Conservation (phyloP, 2,797 vertebrate species). For the Menidia menidia region DNA sequence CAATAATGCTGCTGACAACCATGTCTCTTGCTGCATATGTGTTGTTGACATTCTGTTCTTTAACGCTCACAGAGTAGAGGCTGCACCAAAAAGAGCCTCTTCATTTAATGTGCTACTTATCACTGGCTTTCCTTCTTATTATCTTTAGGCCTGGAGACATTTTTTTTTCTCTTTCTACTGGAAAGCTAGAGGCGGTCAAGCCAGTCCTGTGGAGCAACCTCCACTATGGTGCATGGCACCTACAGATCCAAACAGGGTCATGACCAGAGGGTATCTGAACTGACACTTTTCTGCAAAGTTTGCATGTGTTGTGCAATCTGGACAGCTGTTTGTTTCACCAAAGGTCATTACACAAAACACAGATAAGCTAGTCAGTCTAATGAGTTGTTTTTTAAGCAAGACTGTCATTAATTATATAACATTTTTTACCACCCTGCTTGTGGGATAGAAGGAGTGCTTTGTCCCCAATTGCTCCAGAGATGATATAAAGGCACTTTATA, state of each 20-base stretch:
- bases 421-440: conserved; percentile 13
- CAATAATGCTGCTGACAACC: conserved; percentile 45
- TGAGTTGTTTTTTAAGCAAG: conserved; percentile 33
- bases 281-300: conserved; percentile 50
- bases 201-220: conserved; percentile 67
- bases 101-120: conserved; percentile 68
- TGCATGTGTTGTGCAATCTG: conserved; percentile 48
- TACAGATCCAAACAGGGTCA: conserved; percentile 73
- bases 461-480: background rate
- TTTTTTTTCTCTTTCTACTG: conserved; percentile 65
- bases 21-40: conserved; percentile 63
- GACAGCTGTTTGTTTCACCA: conserved; percentile 68
- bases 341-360: conserved; percentile 41
- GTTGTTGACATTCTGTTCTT: conserved; percentile 65
- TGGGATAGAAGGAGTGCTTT: conserved; percentile 13
- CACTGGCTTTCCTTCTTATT: conserved; percentile 50
- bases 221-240: conserved; percentile 75
- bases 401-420: conserved; percentile 37
- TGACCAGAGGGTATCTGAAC: conserved; percentile 68
- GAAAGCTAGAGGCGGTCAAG: conserved; percentile 69
- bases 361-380: conserved; percentile 44
- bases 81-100: conserved; percentile 68
- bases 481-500: background rate
- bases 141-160: conserved; percentile 57
- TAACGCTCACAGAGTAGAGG: conserved; percentile 60